A percentile compares a stretch with the other conserved stretches of the same genome.
Evolutionary conservation across 2,888 invertebrate genomes (phyloP).

Genomic region (Brachypterus glaber): DNA sequence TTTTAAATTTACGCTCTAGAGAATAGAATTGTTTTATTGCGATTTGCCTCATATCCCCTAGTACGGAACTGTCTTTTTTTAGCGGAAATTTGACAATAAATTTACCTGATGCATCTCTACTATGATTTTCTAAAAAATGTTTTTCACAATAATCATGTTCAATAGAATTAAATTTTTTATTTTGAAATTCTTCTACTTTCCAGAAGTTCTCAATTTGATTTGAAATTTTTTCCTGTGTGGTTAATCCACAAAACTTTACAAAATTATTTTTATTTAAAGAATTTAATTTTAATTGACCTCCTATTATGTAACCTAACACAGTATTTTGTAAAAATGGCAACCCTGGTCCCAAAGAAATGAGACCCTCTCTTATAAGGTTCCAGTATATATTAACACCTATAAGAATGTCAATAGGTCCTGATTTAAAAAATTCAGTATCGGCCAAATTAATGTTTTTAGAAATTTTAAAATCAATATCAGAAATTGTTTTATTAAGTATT

Average conservation of each 20-base stretch:
- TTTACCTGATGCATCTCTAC: not conserved
- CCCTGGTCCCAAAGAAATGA: not conserved
- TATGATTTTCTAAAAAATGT: not conserved
- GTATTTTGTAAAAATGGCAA: not conserved
- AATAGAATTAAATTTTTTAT: conserved; percentile 15
- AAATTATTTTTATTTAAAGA: not conserved
- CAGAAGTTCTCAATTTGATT: not conserved
- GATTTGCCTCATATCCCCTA: not conserved
- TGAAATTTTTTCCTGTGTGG: too few species aligned
- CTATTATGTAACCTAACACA: not conserved
- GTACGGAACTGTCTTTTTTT: not conserved
- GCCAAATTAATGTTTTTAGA: not conserved
- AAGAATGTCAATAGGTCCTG: not conserved
- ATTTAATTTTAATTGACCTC: not conserved
- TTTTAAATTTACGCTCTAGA: not conserved
- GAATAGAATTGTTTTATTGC: not conserved
- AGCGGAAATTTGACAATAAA: not conserved
- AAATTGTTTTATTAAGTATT: not conserved
- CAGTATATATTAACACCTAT: not conserved
- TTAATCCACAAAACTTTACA: not conserved
- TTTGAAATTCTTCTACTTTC: conserved; percentile 9
- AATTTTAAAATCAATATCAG: not conserved
- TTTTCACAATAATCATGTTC: not conserved
- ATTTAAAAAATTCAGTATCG: not conserved
- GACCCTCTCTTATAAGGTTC: not conserved